Evolutionary conservation across 1,140 invertebrate species (phyloP).

Genomic region (Pseudomyrmex gracilis): DNA sequence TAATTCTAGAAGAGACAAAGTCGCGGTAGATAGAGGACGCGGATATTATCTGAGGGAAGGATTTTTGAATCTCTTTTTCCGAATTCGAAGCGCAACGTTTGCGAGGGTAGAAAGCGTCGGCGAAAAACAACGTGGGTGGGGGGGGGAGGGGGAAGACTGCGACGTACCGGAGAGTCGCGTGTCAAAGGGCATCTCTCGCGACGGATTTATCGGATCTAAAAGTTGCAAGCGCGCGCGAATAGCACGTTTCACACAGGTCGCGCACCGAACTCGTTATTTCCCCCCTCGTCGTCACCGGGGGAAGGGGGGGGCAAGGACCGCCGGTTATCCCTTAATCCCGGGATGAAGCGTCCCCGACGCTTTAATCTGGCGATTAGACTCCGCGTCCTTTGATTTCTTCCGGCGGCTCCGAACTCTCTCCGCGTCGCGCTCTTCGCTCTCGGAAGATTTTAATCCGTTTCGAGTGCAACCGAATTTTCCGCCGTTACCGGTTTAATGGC

Average conservation of each 20-base stretch:
- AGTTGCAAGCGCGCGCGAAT: constrained; percentile 66
- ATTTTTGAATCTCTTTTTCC: background rate
- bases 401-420: constrained; percentile 31
- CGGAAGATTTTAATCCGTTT: constrained; percentile 57
- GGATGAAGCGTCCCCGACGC: constrained; percentile 60
- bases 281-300: constrained; percentile 53
- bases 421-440: background rate
- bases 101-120: background rate
- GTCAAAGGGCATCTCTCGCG: constrained; percentile 45
- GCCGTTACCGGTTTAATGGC: background rate
- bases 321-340: constrained; percentile 72
- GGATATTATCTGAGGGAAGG: background rate
- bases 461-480: constrained; percentile 3
- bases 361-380: constrained; percentile 73
- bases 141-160: constrained; percentile 32
- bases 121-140: constrained; percentile 20
- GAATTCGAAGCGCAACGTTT: constrained; percentile 17
- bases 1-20: too few species aligned
- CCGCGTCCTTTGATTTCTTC: constrained; percentile 70
- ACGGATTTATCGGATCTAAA: constrained; percentile 71
- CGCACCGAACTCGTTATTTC: constrained; percentile 64
- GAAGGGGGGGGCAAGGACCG: constrained; percentile 50
- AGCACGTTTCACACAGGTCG: constrained; percentile 61
- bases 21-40: background rate
- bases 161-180: constrained; percentile 14